phyloP scores from a whole-genome alignment of 2,888 invertebrate genomes.

The Prostheceraeus crozeri region DNA sequence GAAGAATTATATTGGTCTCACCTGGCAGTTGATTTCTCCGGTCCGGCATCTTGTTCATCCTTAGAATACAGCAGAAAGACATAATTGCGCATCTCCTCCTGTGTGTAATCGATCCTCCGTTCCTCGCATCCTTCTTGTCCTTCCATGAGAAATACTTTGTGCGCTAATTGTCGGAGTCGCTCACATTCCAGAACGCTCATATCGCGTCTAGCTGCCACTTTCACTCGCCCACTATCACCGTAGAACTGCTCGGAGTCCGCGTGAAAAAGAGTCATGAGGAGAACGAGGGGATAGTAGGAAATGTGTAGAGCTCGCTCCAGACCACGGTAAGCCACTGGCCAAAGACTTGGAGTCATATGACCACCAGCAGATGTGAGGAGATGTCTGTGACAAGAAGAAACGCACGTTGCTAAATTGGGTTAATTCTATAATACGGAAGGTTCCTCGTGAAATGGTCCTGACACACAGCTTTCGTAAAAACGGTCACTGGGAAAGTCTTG shows the following conservation, averaged over 20 bases:
- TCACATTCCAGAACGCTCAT: slow-evolving; percentile 75
- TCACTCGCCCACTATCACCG: slow-evolving; percentile 74
- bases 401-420: background rate
- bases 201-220: slow-evolving; percentile 82
- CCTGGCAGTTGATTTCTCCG: slow-evolving; percentile 10
- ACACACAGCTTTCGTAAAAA: background rate
- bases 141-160: slow-evolving; percentile 67
- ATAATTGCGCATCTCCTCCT: slow-evolving; percentile 25
- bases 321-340: slow-evolving; percentile 75
- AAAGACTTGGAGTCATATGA: slow-evolving; percentile 68
- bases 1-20: background rate
- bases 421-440: no score
- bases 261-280: slow-evolving; percentile 79
- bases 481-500: no score
- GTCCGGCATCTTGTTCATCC: background rate
- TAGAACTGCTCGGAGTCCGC: slow-evolving; percentile 86
- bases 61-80: slow-evolving; percentile 13
- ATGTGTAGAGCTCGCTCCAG: slow-evolving; percentile 72
- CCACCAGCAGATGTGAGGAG: slow-evolving; percentile 70
- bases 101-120: slow-evolving; percentile 1
- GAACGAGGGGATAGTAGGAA: slow-evolving; percentile 75
- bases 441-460: background rate
- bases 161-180: slow-evolving; percentile 75
- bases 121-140: slow-evolving; percentile 58
- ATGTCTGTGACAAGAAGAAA: slow-evolving; percentile 47